Evolutionary conservation across 2,797 vertebrate species (phyloP).

Genomic region (Sylvilagus floridanus): DNA sequence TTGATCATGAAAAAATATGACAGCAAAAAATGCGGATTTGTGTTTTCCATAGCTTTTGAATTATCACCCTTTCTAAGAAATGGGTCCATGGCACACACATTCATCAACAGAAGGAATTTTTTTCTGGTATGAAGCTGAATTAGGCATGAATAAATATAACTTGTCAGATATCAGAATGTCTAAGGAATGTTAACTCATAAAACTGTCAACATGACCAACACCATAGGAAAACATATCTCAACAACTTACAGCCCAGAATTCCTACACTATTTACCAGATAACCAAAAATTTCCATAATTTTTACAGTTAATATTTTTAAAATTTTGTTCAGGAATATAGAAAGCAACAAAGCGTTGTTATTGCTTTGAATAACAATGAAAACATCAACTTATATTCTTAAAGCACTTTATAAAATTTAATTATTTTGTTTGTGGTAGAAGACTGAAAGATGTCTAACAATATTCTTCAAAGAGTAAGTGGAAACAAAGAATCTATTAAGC

Average conservation of each 20-base stretch:
- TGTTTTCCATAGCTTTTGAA: neutral
- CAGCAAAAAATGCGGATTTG: conserved; percentile 55
- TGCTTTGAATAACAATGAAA: neutral
- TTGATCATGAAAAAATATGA: neutral
- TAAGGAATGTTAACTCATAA: conserved; percentile 35
- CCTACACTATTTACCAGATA: neutral
- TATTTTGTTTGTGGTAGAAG: neutral
- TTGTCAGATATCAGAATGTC: neutral
- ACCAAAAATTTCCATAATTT: neutral
- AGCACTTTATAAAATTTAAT: neutral
- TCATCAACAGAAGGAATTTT: conserved; percentile 14
- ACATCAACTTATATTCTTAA: neutral
- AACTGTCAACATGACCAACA: conserved; percentile 36
- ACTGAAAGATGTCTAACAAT: neutral
- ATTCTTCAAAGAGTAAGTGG: neutral
- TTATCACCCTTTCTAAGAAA: conserved; percentile 58
- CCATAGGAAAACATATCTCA: neutral
- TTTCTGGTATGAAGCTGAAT: neutral
- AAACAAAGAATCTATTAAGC: neutral
- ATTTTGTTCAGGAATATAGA: neutral
- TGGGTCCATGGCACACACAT: neutral
- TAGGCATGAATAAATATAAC: conserved; percentile 58
- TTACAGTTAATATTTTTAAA: neutral
- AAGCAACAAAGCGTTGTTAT: too few relatives aligned
- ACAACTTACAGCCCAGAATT: neutral